Conservation (phyloP, 2,797 vertebrate species). For the Xerus rutilus region DNA sequence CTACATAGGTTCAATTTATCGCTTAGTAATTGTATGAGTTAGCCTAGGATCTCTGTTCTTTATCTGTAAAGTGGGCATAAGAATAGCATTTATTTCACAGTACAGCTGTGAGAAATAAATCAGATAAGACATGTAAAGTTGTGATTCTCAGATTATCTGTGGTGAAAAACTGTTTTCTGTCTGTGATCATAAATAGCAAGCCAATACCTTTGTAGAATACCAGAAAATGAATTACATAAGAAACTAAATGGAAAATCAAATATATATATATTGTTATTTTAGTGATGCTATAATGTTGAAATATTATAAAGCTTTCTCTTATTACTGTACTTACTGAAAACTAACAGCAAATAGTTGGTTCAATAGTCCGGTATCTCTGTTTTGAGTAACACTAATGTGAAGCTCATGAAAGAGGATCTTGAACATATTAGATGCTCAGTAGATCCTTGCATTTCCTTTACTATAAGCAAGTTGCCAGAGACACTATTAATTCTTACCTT, state of each 20-base stretch:
- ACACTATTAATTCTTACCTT: not conserved
- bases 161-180: not conserved
- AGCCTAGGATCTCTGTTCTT: not conserved
- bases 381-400: not conserved
- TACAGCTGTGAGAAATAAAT: not conserved
- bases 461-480: not conserved
- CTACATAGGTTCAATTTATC: not conserved
- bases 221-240: not conserved
- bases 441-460: not conserved
- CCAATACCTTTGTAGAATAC: not conserved
- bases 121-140: not conserved
- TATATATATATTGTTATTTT: not conserved
- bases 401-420: not conserved
- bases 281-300: not conserved
- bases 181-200: not conserved
- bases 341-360: not conserved
- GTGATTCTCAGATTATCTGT: not conserved
- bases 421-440: not conserved
- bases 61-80: not conserved
- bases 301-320: slow-evolving; percentile 23
- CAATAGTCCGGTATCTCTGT: not conserved
- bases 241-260: slow-evolving; percentile 53
- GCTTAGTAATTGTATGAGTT: not conserved
- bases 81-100: not conserved
- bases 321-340: not conserved